Base-by-base conservation (phyloP, 1,140 invertebrate species). In the Drosophila neocordata region DNA sequence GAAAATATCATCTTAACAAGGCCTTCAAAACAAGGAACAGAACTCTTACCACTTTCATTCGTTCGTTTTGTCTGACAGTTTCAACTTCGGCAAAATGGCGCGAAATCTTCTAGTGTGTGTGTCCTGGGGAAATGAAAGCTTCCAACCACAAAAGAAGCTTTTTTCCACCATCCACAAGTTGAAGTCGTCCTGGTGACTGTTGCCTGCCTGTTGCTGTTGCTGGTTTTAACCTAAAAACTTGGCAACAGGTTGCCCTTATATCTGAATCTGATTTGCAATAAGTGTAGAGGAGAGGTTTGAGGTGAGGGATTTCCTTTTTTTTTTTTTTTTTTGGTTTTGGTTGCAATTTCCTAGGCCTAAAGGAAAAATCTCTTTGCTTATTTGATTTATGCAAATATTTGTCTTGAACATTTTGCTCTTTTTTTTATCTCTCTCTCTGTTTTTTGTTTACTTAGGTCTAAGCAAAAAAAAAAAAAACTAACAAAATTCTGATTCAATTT, bases 331-430 rank as follows among this genome's bases (percentile, higher is more conserved):
- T n/a, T n/a, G n/a, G n/a, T n/a, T n/a, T 15, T 22, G 64, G 72
- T 77, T 84, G 81, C 82, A 81, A 37, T 87, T 69, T 51, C 73
- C 38, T 77, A 71, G 66, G 67, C 58, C 62, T 57, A 48, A 48
- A 20, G 53, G 13, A 44, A 63, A 77, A 81, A 81, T 75, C 74
- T 65, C 87, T 75, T 78, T 67, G 74, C 68, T 73, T 69, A 87
- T 85, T 85, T 87, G 78, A 85, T 85, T 85, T 87, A 76, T 75
- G 83, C 55, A 85, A 85, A 85, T 87, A 88, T 87, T 80, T 78
- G 73, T 15, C 13, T 44, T 53, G 27, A 67, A 77, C 73, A 81
- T 73, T 84, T 81, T 55, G 77, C 73, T 63, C 18, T 48, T 20
- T 48, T 48, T 48, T 44, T 13, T 44, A 20, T 48, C 7, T 13